Evolutionary conservation across 2,797 vertebrate genomes (phyloP).

Genomic region (Melanotaenia pygmaea): DNA sequence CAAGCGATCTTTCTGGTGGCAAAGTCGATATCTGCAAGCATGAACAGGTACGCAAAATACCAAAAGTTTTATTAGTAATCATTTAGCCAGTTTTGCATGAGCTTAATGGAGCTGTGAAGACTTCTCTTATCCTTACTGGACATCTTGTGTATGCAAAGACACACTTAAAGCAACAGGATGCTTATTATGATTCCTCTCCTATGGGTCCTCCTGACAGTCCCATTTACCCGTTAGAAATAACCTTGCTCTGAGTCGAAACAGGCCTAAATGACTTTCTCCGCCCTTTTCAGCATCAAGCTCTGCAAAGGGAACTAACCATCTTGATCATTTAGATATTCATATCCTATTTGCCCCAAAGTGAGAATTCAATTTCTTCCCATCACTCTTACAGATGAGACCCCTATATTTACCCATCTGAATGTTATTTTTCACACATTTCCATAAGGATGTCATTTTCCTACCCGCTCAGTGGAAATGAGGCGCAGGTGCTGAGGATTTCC

Average conservation of each 20-base stretch:
- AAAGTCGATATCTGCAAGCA: constrained; percentile 89
- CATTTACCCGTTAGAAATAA: constrained; percentile 65
- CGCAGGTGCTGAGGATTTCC: constrained; percentile 47
- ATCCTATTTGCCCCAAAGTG: constrained; percentile 67
- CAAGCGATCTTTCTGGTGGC: constrained; percentile 91
- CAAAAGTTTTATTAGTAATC: not conserved
- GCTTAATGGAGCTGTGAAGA: not conserved
- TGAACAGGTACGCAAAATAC: not conserved
- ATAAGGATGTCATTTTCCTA: constrained; percentile 70
- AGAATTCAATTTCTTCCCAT: constrained; percentile 72
- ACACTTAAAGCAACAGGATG: constrained; percentile 22
- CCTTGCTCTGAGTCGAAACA: constrained; percentile 51
- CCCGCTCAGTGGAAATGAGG: constrained; percentile 66
- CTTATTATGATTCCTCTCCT: constrained; percentile 54
- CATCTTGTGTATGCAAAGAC: not conserved
- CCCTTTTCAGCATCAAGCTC: constrained; percentile 28
- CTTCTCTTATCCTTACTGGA: constrained; percentile 2
- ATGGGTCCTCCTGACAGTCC: constrained; percentile 45
- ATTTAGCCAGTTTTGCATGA: not conserved
- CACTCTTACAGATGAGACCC: constrained; percentile 60
- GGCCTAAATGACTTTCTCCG: constrained; percentile 53
- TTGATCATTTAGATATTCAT: constrained; percentile 68
- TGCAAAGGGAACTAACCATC: constrained; percentile 40
- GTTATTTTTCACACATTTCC: constrained; percentile 73
- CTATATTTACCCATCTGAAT: constrained; percentile 75